Percentiles rank a stretch among this genome's conserved stretches.
Evolutionary conservation across 2,797 vertebrate species (phyloP).

Genomic region (Pangasius macronema): DNA sequence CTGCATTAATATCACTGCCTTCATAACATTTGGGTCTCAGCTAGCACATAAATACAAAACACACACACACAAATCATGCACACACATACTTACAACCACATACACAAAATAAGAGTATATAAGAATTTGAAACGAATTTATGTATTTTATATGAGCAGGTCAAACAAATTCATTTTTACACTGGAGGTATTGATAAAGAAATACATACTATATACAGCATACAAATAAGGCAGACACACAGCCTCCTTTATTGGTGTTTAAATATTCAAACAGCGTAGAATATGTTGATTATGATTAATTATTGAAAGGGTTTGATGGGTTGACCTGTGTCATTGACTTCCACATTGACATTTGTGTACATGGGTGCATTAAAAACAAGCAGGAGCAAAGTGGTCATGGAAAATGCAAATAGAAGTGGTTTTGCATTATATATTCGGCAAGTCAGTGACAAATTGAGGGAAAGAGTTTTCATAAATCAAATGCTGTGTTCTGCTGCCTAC

Average conservation of each 20-base stretch:
- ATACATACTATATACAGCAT: not conserved
- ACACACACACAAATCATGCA: slow-evolving; percentile 35
- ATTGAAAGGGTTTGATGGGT: not conserved
- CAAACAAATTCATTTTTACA: slow-evolving; percentile 23
- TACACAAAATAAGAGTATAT: not conserved
- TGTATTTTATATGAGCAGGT: not conserved
- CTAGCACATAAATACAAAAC: slow-evolving; percentile 42
- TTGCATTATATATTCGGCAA: slow-evolving; percentile 75
- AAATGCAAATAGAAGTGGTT: slow-evolving; percentile 71
- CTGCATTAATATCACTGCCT: slow-evolving; percentile 56
- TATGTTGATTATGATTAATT: slow-evolving; percentile 15
- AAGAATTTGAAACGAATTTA: not conserved
- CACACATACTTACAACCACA: slow-evolving; percentile 19
- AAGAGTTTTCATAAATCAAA: slow-evolving; percentile 76
- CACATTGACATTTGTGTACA: slow-evolving; percentile 49
- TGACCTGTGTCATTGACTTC: not conserved
- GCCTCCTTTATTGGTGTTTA: not conserved
- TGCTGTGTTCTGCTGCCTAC: slow-evolving; percentile 63
- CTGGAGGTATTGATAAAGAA: not conserved
- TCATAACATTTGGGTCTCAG: slow-evolving; percentile 41
- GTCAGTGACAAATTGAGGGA: slow-evolving; percentile 74
- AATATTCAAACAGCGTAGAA: slow-evolving; percentile 8
- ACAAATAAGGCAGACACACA: not conserved
- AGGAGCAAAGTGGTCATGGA: slow-evolving; percentile 30
- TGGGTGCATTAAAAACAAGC: slow-evolving; percentile 52